These are phyloP conservation scores for Beris morrisii DNA, from an alignment of 2,888 invertebrate species.

Conservation along the genomic window DNA sequence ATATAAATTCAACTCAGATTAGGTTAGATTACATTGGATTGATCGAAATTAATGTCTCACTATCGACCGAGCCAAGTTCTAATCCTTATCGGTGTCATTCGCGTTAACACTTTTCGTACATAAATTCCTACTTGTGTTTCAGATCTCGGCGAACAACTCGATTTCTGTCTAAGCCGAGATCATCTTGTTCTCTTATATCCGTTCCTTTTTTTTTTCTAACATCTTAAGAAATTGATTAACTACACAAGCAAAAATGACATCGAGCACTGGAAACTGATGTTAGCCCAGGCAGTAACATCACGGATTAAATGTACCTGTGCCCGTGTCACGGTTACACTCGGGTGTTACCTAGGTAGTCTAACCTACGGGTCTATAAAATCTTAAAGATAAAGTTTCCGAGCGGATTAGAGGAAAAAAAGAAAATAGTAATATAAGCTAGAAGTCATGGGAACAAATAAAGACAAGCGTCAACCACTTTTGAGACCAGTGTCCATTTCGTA, in stretches of 20 bases:
- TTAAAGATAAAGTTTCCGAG: slow-evolving; percentile 5
- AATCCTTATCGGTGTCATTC: slow-evolving; percentile 18
- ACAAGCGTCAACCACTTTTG: slow-evolving; percentile 11
- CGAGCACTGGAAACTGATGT: slow-evolving; percentile 26
- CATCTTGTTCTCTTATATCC: background rate
- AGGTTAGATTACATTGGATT: too few relatives aligned
- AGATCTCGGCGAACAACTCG: slow-evolving; percentile 15
- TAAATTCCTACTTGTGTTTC: slow-evolving; percentile 26
- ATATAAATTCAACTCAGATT: too few relatives aligned
- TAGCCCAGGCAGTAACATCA: slow-evolving; percentile 15
- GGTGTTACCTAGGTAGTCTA: background rate
- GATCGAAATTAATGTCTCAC: slow-evolving; percentile 1
- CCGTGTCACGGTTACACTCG: slow-evolving; percentile 28
- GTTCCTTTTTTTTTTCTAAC: background rate
- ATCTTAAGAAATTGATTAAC: slow-evolving; percentile 27
- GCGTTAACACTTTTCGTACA: slow-evolving; percentile 26
- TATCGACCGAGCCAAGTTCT: background rate
- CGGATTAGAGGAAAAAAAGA: slow-evolving; percentile 20
- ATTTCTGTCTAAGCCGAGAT: slow-evolving; percentile 17
- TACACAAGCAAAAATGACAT: slow-evolving; percentile 19
- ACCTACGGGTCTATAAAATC: background rate
- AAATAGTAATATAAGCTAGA: slow-evolving; percentile 13
- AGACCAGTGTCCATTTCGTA: slow-evolving; percentile 27
- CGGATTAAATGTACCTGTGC: slow-evolving; percentile 12
- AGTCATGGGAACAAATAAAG: background rate